Conservation (phyloP, 1,140 invertebrate species). For the Battus philenor region DNA sequence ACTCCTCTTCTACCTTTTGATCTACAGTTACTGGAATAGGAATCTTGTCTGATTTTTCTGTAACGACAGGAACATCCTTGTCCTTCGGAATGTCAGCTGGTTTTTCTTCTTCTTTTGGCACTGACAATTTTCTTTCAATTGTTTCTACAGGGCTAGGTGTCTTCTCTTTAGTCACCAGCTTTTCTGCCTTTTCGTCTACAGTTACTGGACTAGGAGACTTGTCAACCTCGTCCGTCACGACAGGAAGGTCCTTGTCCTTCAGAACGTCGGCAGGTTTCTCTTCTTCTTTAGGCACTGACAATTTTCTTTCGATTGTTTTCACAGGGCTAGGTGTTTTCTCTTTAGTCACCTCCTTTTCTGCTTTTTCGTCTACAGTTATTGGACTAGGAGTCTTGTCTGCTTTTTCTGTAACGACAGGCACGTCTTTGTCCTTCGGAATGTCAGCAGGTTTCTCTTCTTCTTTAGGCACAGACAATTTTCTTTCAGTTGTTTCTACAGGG, state of each 20-base stretch:
- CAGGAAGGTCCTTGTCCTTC: background rate
- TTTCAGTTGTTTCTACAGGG: background rate
- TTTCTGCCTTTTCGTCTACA: background rate
- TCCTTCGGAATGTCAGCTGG: background rate
- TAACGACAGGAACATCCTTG: background rate
- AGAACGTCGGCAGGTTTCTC: background rate
- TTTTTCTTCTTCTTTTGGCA: background rate
- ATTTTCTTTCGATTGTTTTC: background rate
- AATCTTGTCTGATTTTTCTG: background rate
- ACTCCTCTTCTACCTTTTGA: background rate
- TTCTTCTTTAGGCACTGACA: background rate
- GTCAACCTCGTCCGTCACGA: background rate
- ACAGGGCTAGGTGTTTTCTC: constrained; percentile 14
- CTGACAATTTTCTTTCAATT: background rate
- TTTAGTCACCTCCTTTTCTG: background rate
- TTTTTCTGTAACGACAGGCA: background rate
- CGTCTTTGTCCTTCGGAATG: background rate
- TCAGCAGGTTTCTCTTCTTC: background rate
- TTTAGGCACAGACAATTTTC: background rate
- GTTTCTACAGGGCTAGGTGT: constrained; percentile 2
- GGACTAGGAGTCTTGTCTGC: background rate
- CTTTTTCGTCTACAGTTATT: background rate
- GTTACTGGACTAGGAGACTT: background rate
- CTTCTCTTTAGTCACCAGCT: constrained; percentile 12
- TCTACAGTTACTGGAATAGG: background rate